Percentiles rank a stretch among this genome's conserved stretches.
Evolutionary conservation across 2,113 vertebrate species (phyloP).

Genomic region (Meleagris gallopavo): DNA sequence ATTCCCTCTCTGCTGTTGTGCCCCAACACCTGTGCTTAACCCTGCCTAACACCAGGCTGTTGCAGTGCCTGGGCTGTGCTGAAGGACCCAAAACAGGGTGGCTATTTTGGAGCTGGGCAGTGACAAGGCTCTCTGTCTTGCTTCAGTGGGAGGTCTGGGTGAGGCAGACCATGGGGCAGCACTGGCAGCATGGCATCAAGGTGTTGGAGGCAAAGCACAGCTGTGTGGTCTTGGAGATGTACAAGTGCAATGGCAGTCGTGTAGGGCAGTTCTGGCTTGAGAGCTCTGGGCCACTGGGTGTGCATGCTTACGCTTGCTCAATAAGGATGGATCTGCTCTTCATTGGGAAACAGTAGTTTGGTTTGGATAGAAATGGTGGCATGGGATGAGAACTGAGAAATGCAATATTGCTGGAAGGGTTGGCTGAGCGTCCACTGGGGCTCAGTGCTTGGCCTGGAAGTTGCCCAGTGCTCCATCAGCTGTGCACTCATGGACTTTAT

Average conservation of each 20-base stretch:
- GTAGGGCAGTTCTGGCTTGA: not conserved
- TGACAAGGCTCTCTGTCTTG: not conserved
- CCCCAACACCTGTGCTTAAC: not conserved
- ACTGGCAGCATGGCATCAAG: rapidly evolving
- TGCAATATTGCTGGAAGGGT: not conserved
- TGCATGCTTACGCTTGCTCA: rapidly evolving
- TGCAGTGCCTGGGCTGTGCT: too few species aligned
- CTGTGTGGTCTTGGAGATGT: rapidly evolving
- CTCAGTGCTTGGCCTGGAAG: not conserved
- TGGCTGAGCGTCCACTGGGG: not conserved
- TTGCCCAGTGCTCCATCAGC: rapidly evolving
- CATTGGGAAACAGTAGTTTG: rapidly evolving
- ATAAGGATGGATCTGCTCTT: too few species aligned
- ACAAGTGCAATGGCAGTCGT: rapidly evolving
- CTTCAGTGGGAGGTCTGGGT: not conserved
- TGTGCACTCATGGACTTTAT: not conserved
- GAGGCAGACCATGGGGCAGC: rapidly evolving
- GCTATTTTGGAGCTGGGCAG: not conserved
- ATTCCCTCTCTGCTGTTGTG: not conserved
- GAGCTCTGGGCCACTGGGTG: not conserved
- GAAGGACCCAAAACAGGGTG: not conserved
- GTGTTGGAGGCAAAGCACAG: rapidly evolving
- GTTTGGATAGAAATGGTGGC: rapidly evolving
- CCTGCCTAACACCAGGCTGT: not conserved
- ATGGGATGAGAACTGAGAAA: rapidly evolving